Evolutionary conservation across 2,797 vertebrate species (phyloP).

Genomic region (Threskiornis aethiopicus): DNA sequence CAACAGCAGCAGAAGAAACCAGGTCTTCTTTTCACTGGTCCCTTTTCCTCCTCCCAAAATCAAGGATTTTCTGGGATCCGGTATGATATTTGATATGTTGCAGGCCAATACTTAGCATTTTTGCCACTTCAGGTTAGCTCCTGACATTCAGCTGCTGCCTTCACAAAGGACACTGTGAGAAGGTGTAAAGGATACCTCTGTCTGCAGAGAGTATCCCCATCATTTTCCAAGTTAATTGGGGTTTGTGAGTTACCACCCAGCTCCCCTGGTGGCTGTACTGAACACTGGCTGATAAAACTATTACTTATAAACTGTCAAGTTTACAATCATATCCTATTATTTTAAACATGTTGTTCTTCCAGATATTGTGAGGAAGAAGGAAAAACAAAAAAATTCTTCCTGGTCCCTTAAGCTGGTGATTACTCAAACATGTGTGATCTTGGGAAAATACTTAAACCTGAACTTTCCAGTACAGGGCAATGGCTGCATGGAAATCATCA

Average conservation of each 20-base stretch:
- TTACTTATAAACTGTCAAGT: background rate
- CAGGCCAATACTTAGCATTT: background rate
- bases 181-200: background rate
- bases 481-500: background rate
- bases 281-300: background rate
- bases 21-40: background rate
- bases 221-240: background rate
- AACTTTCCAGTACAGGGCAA: background rate
- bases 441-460: background rate
- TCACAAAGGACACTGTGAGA: background rate
- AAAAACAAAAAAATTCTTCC: background rate
- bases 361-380: background rate
- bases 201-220: background rate
- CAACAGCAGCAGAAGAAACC: background rate
- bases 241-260: background rate
- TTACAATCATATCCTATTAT: background rate
- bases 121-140: background rate
- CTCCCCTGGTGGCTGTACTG: background rate
- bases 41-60: background rate
- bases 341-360: background rate
- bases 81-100: background rate
- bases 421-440: background rate
- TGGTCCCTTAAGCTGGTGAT: background rate
- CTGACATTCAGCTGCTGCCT: background rate
- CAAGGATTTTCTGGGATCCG: background rate